phyloP scores from a whole-genome alignment of 2,797 vertebrate genomes.

The Amphiprion clarkii region DNA sequence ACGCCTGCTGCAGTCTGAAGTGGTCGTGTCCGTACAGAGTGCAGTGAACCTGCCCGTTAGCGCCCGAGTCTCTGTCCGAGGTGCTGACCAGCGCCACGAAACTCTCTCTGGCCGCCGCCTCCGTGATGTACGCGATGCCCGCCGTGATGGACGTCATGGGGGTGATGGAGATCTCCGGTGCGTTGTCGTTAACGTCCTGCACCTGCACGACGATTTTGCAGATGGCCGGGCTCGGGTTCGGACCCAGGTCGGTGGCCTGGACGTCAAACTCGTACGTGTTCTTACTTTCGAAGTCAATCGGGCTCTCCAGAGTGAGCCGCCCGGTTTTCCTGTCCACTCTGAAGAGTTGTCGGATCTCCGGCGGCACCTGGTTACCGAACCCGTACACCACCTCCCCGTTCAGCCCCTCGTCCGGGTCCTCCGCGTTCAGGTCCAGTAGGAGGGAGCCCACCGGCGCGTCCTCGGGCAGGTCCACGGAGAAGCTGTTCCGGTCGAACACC shows the following conservation, averaged over 20 bases:
- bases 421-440: slow-evolving; percentile 90
- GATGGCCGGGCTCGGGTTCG: slow-evolving; percentile 88
- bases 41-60: slow-evolving; percentile 93
- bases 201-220: slow-evolving; percentile 94
- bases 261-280: slow-evolving; percentile 95
- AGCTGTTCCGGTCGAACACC: slow-evolving; percentile 88
- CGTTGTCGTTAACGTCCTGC: slow-evolving; percentile 96
- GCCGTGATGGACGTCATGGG: slow-evolving; percentile 88
- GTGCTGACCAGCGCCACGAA: slow-evolving; percentile 96
- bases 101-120: slow-evolving; percentile 91
- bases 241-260: slow-evolving; percentile 90
- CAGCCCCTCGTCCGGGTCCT: slow-evolving; percentile 92
- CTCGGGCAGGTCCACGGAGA: slow-evolving; percentile 91
- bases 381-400: slow-evolving; percentile 93
- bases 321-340: slow-evolving; percentile 91
- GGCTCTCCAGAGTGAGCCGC: slow-evolving; percentile 89
- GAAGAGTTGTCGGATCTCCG: slow-evolving; percentile 90
- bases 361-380: slow-evolving; percentile 88
- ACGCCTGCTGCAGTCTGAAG: slow-evolving; percentile 94
- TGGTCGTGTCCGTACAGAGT: slow-evolving; percentile 93
- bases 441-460: slow-evolving; percentile 91
- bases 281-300: slow-evolving; percentile 93
- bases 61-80: slow-evolving; percentile 92
- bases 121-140: slow-evolving; percentile 91
- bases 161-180: slow-evolving; percentile 92